phyloP scores from a whole-genome alignment of 35 echinoderm and acorn worm species.

The Holothuria glaberrima region DNA sequence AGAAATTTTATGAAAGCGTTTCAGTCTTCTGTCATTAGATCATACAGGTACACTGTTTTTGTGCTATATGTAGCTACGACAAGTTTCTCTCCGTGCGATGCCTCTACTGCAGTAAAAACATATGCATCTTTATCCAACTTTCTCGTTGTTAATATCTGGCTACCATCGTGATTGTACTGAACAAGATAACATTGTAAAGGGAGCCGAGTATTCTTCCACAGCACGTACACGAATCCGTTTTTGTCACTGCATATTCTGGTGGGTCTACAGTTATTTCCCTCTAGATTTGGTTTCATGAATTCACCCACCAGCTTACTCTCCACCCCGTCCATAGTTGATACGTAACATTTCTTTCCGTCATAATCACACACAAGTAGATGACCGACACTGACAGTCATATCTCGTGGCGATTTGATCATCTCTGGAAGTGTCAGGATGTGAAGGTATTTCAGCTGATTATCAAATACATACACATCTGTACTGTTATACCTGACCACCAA shows the following conservation, averaged over 20 bases:
- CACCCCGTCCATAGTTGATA: neutral
- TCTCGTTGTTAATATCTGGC: slow-evolving; percentile 1
- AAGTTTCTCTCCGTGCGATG: neutral
- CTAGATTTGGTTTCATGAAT: neutral
- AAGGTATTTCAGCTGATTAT: neutral
- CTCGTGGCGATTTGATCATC: neutral
- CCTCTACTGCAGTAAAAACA: neutral
- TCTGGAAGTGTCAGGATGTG: neutral
- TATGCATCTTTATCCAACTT: neutral
- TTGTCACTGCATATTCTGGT: neutral
- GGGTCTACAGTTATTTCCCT: neutral
- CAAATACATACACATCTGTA: neutral
- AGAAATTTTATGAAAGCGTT: too few relatives aligned
- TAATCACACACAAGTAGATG: neutral
- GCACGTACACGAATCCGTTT: neutral
- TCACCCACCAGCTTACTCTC: slow-evolving; percentile 12
- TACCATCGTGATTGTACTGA: slow-evolving; percentile 1
- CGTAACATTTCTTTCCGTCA: neutral
- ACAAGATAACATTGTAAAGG: neutral
- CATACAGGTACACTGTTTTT: neutral
- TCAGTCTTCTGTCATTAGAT: neutral
- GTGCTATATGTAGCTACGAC: neutral
- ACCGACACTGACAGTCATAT: neutral
- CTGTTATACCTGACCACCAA: neutral
- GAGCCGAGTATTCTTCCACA: neutral